These are phyloP conservation scores for Archaeoteleia sp. DNA, from an alignment of 2,888 invertebrate genomes.

Conservation along the genomic window DNA sequence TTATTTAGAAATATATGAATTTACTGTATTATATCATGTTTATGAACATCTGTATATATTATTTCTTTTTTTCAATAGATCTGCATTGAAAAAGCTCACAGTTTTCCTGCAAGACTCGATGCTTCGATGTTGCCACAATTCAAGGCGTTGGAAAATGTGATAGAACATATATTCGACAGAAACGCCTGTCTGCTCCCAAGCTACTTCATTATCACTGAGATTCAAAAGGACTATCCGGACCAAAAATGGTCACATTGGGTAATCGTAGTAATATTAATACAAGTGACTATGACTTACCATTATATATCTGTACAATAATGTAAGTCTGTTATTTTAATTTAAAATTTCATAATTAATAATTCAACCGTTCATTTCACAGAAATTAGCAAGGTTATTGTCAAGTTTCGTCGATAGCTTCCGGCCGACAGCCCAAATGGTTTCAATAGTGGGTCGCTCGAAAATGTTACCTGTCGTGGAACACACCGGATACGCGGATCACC, in stretches of 20 bases:
- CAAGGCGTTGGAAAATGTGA: slow-evolving; percentile 86
- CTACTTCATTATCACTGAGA: slow-evolving; percentile 96
- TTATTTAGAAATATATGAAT: slow-evolving; percentile 6
- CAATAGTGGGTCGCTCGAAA: slow-evolving; percentile 91
- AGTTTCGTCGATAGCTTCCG: slow-evolving; percentile 95
- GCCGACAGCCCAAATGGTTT: slow-evolving; percentile 96
- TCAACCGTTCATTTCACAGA: slow-evolving; percentile 77
- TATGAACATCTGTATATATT: slow-evolving; percentile 8
- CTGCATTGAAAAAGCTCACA: slow-evolving; percentile 91
- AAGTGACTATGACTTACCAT: neutral
- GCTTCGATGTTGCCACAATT: slow-evolving; percentile 88
- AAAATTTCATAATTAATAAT: slow-evolving; percentile 32
- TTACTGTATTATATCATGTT: slow-evolving; percentile 2
- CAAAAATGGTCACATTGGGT: slow-evolving; percentile 95
- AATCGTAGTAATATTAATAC: slow-evolving; percentile 66
- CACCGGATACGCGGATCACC: slow-evolving; percentile 91
- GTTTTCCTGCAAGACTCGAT: slow-evolving; percentile 86
- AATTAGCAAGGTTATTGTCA: slow-evolving; percentile 88
- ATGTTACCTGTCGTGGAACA: slow-evolving; percentile 97
- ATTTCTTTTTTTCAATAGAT: slow-evolving; percentile 75
- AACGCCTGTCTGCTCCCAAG: slow-evolving; percentile 94
- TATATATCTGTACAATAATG: slow-evolving; percentile 4
- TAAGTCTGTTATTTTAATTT: neutral
- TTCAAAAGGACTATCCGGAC: slow-evolving; percentile 90
- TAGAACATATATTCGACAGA: slow-evolving; percentile 93